Base-by-base conservation (phyloP, 2,888 invertebrate species). In the Eumerus sabulonum region DNA sequence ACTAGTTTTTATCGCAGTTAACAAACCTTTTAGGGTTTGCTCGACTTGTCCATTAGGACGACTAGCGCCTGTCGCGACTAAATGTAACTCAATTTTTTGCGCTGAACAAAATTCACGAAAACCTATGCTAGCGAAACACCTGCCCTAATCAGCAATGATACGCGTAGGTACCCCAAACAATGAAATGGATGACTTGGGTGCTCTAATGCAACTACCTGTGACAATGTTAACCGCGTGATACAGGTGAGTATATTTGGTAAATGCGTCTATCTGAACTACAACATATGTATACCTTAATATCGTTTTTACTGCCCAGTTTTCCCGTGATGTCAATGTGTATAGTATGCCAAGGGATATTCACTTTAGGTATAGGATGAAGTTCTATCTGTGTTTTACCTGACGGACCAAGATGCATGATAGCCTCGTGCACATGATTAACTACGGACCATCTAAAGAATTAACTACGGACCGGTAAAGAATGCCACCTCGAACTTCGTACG, bases 1-100 rank as follows among this genome's bases (percentile, higher is more conserved):
- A n/a, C 77, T 73, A 13, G 64, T 64, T 62, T 76, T 72, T 27
- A 73, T 64, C 12, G 73, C 82, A 0, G 76, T 82, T n/a, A 73
- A 51, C 42, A 70, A 47, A 38, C 42, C 44, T 81, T 76, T 27
- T 1, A 76, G 35, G 1, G 68, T 68, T 2, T 63, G 60, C 38
- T 74, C 74, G 3, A 79, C 74, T 42, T 82, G 71, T n/a, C 71
- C 60, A 19, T 71, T 81, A 16, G 71, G 71, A 9, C 71, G 38
- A 51, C 81, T 81, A 40, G 53, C 60, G 14, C 70, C 73, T 16
- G 70, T 71, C 11, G 62, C 71, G 35, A 76, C 71, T 35, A 81
- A 51, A 74, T 81, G 67, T 16, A 70, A 27, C 44, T 72, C 17
- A 47, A 72, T 64, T 14, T 64, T 60, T 14, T 72, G 76, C n/a